A percentile compares a stretch with the other conserved stretches of the same genome.
phyloP scores from a whole-genome alignment of 2,888 invertebrate species.

The Heteromurus nitidus region DNA sequence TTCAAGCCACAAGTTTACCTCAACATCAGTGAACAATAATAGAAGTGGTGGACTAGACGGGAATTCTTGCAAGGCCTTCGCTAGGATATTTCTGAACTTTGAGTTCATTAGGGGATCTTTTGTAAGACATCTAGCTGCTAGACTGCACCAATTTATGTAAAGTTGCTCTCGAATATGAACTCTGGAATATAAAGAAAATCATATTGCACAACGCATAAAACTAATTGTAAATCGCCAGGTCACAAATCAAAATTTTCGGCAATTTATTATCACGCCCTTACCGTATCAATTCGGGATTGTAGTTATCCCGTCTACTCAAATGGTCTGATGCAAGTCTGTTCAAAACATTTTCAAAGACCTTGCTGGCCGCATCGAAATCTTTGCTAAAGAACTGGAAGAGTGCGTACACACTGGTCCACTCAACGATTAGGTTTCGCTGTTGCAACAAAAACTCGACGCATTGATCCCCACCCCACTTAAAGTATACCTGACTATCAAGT shows the following conservation, averaged over 20 bases:
- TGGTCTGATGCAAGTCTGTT: slow-evolving; percentile 35
- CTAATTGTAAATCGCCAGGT: background rate
- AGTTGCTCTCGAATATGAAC: slow-evolving; percentile 70
- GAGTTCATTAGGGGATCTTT: slow-evolving; percentile 69
- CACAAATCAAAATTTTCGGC: background rate
- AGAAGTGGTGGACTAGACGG: slow-evolving; percentile 72
- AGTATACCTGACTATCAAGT: slow-evolving; percentile 27
- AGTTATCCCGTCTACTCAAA: slow-evolving; percentile 61
- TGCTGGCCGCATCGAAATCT: slow-evolving; percentile 63
- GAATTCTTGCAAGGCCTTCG: slow-evolving; percentile 68
- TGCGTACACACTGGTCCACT: slow-evolving; percentile 68
- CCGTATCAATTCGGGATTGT: slow-evolving; percentile 64
- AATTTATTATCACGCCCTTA: slow-evolving; percentile 49
- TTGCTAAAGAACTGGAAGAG: slow-evolving; percentile 69
- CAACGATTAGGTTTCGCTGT: slow-evolving; percentile 67
- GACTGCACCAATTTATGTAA: slow-evolving; percentile 70
- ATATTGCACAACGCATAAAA: background rate
- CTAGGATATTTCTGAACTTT: slow-evolving; percentile 67
- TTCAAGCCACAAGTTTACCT: slow-evolving; percentile 55
- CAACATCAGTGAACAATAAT: slow-evolving; percentile 69
- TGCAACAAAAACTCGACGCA: slow-evolving; percentile 69
- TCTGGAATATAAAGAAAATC: slow-evolving; percentile 40
- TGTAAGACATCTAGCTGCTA: slow-evolving; percentile 64
- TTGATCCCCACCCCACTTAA: slow-evolving; percentile 67
- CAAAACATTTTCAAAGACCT: slow-evolving; percentile 61